These are phyloP conservation scores for Drosophila gaucha DNA, from an alignment of 2,888 invertebrate species.

Conservation along the genomic window DNA sequence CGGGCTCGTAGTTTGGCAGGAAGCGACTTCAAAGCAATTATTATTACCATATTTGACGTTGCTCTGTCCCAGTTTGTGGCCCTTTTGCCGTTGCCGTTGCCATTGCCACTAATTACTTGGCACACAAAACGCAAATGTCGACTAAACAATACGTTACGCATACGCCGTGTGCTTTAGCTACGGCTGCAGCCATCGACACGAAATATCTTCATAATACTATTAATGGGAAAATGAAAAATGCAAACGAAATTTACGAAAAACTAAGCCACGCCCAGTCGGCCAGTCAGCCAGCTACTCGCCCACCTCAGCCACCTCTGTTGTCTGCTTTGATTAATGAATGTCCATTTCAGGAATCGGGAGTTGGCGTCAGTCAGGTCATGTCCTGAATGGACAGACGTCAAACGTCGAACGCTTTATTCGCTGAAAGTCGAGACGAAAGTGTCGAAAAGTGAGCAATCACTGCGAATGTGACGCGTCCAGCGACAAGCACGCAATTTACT, in stretches of 20 bases:
- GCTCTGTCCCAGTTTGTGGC: neutral
- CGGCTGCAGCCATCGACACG: slow-evolving; percentile 64
- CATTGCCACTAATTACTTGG: slow-evolving; percentile 67
- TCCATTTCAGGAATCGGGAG: slow-evolving; percentile 29
- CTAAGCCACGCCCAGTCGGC: slow-evolving; percentile 52
- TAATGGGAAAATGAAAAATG: slow-evolving; percentile 62
- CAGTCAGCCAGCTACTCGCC: neutral
- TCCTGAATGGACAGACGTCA: slow-evolving; percentile 37
- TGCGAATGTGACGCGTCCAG: slow-evolving; percentile 65
- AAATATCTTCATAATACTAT: slow-evolving; percentile 66
- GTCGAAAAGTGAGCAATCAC: slow-evolving; percentile 80
- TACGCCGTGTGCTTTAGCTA: slow-evolving; percentile 44
- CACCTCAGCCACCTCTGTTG: slow-evolving; percentile 20
- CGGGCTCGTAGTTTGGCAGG: slow-evolving; percentile 27
- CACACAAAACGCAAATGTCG: slow-evolving; percentile 54
- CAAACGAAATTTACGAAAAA: slow-evolving; percentile 47
- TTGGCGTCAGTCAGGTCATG: slow-evolving; percentile 40
- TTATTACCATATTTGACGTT: slow-evolving; percentile 50
- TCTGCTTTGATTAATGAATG: slow-evolving; percentile 70
- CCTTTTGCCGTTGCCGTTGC: neutral
- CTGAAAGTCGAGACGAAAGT: slow-evolving; percentile 47
- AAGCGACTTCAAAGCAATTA: slow-evolving; percentile 57
- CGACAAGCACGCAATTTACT: slow-evolving; percentile 80
- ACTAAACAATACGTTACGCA: slow-evolving; percentile 53
- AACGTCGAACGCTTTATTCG: slow-evolving; percentile 42